phyloP scores from a whole-genome alignment of 2,113 vertebrate genomes.

The Mirza zaza region DNA sequence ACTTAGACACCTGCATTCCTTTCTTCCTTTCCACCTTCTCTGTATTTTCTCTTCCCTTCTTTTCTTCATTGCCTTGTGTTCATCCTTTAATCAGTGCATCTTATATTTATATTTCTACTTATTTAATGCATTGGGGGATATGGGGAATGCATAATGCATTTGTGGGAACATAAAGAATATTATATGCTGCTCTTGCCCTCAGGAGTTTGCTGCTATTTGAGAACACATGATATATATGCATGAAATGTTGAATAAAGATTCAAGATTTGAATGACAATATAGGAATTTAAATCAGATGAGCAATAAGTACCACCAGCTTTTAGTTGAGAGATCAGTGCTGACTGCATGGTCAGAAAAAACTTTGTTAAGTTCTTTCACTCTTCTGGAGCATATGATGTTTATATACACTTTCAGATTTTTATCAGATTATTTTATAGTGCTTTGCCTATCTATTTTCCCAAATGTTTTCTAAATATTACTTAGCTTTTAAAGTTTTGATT shows the following conservation, averaged over 20 bases:
- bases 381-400: not conserved
- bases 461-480: slow-evolving; percentile 23
- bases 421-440: not conserved
- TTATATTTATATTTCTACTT: slow-evolving; percentile 60
- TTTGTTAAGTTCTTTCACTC: not conserved
- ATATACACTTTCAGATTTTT: not conserved
- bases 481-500: slow-evolving; percentile 15
- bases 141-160: slow-evolving; percentile 66
- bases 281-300: slow-evolving; percentile 67
- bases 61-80: not conserved
- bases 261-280: slow-evolving; percentile 68
- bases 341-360: not conserved
- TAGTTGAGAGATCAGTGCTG: not conserved
- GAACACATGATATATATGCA: slow-evolving; percentile 67
- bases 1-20: not conserved
- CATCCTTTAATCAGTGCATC: slow-evolving; percentile 45
- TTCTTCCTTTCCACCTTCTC: not conserved
- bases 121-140: slow-evolving; percentile 35
- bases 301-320: slow-evolving; percentile 56
- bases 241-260: slow-evolving; percentile 73
- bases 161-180: slow-evolving; percentile 66
- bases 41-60: not conserved
- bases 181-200: slow-evolving; percentile 56
- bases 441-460: not conserved
- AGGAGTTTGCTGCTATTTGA: slow-evolving; percentile 69